phyloP scores from a whole-genome alignment of 1,140 invertebrate species.

The Danaus plexippus region DNA sequence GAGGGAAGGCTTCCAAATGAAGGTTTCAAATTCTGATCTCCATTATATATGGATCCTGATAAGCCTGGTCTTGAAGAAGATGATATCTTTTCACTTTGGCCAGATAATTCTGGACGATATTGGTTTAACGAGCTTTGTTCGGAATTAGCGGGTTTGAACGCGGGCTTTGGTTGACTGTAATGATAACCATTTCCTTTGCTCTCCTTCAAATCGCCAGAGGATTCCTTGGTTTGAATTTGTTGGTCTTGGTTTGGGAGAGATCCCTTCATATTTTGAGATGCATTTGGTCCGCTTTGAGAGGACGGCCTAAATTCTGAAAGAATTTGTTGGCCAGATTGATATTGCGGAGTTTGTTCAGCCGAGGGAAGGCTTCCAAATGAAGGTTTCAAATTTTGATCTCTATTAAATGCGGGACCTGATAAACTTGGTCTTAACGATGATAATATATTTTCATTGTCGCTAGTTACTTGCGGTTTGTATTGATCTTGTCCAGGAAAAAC shows the following conservation, averaged over 20 bases:
- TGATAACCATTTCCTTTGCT: slow-evolving; percentile 3
- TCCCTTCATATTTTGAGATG: no score
- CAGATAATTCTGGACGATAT: slow-evolving; percentile 8
- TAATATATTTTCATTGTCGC: background rate
- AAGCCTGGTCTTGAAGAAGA: background rate
- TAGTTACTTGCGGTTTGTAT: slow-evolving; percentile 6
- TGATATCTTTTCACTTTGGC: slow-evolving; percentile 1
- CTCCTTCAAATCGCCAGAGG: background rate
- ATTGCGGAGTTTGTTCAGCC: background rate
- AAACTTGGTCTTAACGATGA: background rate
- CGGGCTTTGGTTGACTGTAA: slow-evolving; percentile 17
- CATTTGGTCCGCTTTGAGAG: background rate
- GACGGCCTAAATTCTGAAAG: background rate
- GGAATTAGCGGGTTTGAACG: slow-evolving; percentile 2
- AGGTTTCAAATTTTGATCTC: slow-evolving; percentile 3
- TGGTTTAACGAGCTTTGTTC: slow-evolving; percentile 7
- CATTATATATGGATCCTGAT: background rate
- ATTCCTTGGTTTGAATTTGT: background rate
- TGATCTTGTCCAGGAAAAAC: slow-evolving; percentile 8
- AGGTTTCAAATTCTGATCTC: slow-evolving; percentile 3
- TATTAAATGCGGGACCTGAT: background rate
- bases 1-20: slow-evolving; percentile 2
- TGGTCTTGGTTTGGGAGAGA: background rate
- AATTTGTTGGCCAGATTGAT: background rate
- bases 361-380: slow-evolving; percentile 1